phyloP scores from a whole-genome alignment of 1,140 invertebrate species.

The Eumeta japonica region DNA sequence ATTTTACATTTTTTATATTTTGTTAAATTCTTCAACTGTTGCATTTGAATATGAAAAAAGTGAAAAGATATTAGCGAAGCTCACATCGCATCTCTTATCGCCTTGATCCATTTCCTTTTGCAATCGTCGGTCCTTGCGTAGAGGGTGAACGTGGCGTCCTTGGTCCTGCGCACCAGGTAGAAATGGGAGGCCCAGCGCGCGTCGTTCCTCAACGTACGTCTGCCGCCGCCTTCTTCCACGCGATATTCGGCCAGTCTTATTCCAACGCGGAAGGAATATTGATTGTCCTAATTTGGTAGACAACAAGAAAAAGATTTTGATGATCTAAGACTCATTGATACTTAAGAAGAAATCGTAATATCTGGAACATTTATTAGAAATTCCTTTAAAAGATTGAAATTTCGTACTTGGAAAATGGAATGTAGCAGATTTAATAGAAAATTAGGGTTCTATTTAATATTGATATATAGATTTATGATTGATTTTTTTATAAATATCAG shows the following conservation, averaged over 20 bases:
- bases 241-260: constrained; percentile 82
- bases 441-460: too few species aligned
- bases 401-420: too few species aligned
- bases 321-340: neutral
- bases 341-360: too few species aligned
- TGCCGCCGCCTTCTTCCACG: constrained; percentile 73
- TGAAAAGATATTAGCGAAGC: too few species aligned
- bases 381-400: too few species aligned
- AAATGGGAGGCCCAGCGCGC: constrained; percentile 80
- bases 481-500: too few species aligned
- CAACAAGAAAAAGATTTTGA: neutral
- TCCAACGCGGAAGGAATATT: constrained; percentile 88
- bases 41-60: too few species aligned
- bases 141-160: constrained; percentile 83
- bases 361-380: too few species aligned
- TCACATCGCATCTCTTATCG: constrained; percentile 88
- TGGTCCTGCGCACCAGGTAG: constrained; percentile 79
- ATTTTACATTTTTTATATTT: too few species aligned
- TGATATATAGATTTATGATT: too few species aligned
- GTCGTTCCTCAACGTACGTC: constrained; percentile 65
- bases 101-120: constrained; percentile 88
- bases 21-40: neutral
- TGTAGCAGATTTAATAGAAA: too few species aligned
- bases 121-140: constrained; percentile 86
- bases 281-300: constrained; percentile 69